phyloP scores from a whole-genome alignment of 2,888 invertebrate genomes.

The Eupithecia subfuscata region DNA sequence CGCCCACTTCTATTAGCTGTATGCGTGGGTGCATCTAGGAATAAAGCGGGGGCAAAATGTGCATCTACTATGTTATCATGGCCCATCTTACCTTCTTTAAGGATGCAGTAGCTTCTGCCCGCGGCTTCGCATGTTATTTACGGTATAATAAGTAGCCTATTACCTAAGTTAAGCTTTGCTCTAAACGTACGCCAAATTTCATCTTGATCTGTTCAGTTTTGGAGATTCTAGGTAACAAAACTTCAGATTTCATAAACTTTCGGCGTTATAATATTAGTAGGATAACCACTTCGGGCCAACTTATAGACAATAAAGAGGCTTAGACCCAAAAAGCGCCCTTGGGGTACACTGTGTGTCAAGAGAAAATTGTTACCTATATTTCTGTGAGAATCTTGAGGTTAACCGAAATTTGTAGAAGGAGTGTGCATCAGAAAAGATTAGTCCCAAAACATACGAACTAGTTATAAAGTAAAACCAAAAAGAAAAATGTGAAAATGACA shows the following conservation, averaged over 20 bases:
- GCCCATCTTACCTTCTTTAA: background rate
- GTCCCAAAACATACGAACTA: background rate
- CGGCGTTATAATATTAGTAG: too few relatives aligned
- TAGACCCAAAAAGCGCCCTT: background rate
- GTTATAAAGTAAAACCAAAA: background rate
- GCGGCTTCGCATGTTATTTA: too few relatives aligned
- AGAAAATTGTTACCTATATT: background rate
- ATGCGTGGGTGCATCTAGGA: constrained; percentile 21
- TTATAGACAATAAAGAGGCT: background rate
- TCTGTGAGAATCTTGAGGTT: background rate
- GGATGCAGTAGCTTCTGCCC: too few relatives aligned
- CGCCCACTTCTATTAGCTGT: constrained; percentile 70
- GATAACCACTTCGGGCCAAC: background rate
- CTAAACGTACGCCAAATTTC: too few relatives aligned
- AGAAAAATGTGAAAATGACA: background rate
- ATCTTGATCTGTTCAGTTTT: too few relatives aligned
- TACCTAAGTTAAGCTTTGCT: too few relatives aligned
- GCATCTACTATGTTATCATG: background rate
- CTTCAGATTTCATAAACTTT: too few relatives aligned
- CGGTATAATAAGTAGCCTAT: too few relatives aligned
- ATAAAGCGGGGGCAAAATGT: background rate
- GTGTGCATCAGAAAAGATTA: background rate
- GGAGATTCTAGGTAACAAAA: too few relatives aligned
- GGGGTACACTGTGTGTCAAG: background rate
- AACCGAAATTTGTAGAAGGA: background rate